Percentiles rank a stretch among this genome's conserved stretches.
Evolutionary conservation across 2,888 invertebrate species (phyloP).

Genomic region (Cyclophora albipunctata): DNA sequence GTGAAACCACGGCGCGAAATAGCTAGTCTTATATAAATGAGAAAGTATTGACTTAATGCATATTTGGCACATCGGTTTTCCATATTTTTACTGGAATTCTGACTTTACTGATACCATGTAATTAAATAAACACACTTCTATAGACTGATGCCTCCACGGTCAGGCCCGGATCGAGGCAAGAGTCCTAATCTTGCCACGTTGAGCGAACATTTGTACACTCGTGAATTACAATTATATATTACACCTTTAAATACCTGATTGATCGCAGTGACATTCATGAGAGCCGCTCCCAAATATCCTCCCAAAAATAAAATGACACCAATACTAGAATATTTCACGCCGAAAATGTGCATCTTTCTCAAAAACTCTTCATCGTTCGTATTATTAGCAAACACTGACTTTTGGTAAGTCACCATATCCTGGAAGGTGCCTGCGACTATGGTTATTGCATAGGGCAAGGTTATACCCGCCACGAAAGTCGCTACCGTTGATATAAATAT

Average conservation of each 20-base stretch:
- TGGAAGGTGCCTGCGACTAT: slow-evolving; percentile 63
- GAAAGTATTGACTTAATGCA: too few relatives aligned
- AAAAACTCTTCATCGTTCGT: slow-evolving; percentile 52
- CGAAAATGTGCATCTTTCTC: slow-evolving; percentile 68
- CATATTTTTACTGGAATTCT: too few relatives aligned
- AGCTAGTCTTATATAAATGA: too few relatives aligned
- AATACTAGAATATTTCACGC: slow-evolving; percentile 74
- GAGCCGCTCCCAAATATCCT: slow-evolving; percentile 76
- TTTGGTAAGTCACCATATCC: slow-evolving; percentile 72
- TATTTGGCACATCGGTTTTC: too few relatives aligned
- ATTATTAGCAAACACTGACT: slow-evolving; percentile 22
- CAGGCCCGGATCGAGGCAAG: too few relatives aligned
- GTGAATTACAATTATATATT: too few relatives aligned
- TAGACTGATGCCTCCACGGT: too few relatives aligned
- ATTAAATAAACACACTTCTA: too few relatives aligned
- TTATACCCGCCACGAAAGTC: slow-evolving; percentile 30
- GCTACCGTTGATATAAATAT: slow-evolving; percentile 70
- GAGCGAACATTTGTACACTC: too few relatives aligned
- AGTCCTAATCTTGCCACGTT: too few relatives aligned
- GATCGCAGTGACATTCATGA: slow-evolving; percentile 80
- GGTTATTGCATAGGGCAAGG: slow-evolving; percentile 36
- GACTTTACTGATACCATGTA: too few relatives aligned
- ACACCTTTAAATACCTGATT: slow-evolving; percentile 67
- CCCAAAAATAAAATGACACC: slow-evolving; percentile 75
- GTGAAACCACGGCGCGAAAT: too few relatives aligned